phyloP scores from a whole-genome alignment of 2,797 vertebrate species.

The Esox lucius region DNA sequence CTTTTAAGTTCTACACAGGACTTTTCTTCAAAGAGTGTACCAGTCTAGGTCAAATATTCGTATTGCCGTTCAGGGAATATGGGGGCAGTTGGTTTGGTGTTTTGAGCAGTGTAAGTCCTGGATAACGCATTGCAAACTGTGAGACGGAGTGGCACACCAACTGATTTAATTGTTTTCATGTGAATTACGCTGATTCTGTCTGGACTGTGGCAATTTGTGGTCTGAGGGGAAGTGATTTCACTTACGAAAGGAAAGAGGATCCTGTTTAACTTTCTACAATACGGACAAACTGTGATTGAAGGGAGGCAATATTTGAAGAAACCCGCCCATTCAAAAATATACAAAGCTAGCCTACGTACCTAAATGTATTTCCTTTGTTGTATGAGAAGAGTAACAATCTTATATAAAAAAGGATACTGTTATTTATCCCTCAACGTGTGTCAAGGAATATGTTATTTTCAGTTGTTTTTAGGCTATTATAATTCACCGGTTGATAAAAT shows the following conservation, averaged over 20 bases:
- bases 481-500: not conserved
- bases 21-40: too few species aligned
- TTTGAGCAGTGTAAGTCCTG: not conserved
- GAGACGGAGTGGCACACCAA: not conserved
- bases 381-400: not conserved
- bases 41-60: too few species aligned
- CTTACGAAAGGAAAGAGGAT: constrained; percentile 13
- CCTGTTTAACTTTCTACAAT: not conserved
- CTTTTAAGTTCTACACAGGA: too few species aligned
- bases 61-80: too few species aligned
- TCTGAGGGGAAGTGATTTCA: constrained; percentile 7
- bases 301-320: not conserved
- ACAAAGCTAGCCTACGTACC: not conserved
- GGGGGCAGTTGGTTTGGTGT: not conserved
- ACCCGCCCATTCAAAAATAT: not conserved
- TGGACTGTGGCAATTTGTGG: constrained; percentile 8
- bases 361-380: not conserved
- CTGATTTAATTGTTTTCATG: constrained; percentile 8
- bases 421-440: not conserved
- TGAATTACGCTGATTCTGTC: constrained; percentile 15
- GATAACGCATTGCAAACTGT: not conserved
- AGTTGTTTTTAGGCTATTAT: not conserved
- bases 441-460: not conserved
- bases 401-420: not conserved
- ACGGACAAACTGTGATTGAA: not conserved